These are phyloP conservation scores for Neoseiulus cucumeris DNA, from an alignment of 1,140 invertebrate species.

Conservation along the genomic window DNA sequence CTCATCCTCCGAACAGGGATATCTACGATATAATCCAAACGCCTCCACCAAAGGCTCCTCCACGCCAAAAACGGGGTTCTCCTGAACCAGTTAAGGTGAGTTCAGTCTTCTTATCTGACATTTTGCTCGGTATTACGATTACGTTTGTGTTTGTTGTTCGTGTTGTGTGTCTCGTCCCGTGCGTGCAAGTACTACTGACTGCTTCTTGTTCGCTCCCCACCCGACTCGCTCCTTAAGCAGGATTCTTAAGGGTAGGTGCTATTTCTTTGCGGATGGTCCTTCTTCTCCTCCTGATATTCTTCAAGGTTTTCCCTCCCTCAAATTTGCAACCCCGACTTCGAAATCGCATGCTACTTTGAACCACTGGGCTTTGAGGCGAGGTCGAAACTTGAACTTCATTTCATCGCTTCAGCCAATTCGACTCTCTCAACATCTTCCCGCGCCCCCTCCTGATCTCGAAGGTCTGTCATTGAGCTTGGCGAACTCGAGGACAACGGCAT, in stretches of 20 bases:
- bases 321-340: background rate
- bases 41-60: background rate
- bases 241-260: constrained; percentile 4
- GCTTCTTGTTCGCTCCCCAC: background rate
- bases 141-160: background rate
- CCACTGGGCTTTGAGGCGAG: background rate
- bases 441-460: constrained; percentile 1
- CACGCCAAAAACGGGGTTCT: constrained; percentile 6
- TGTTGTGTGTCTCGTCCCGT: background rate
- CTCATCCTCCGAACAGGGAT: background rate
- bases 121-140: background rate
- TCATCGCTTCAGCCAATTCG: background rate
- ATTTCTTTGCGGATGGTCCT: too few relatives aligned
- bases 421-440: constrained; percentile 5
- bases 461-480: background rate
- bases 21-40: constrained; percentile 7
- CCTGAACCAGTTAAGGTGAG: constrained; percentile 7
- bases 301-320: too few relatives aligned
- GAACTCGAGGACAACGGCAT: background rate
- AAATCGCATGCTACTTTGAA: background rate
- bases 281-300: too few relatives aligned
- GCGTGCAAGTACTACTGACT: background rate
- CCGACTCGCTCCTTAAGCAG: background rate
- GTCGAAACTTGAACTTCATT: background rate
- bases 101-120: background rate